Base-by-base conservation (phyloP, 1,140 invertebrate species). In the Gryllus bimaculatus region DNA sequence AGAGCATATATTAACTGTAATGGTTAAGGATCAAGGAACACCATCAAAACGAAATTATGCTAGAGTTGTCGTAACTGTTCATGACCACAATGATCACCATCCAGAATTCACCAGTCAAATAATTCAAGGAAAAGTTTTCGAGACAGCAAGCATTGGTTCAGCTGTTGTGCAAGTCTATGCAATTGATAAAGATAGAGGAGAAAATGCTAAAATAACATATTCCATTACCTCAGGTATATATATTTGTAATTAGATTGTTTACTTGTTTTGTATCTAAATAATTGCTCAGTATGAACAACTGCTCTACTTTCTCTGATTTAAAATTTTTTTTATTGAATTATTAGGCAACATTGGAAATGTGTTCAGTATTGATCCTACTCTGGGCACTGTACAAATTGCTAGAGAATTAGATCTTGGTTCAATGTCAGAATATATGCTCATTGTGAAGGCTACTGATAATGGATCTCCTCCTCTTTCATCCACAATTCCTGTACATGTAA, bases 81-180 rank as follows among this genome's bases (percentile, higher is more conserved):
- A 92, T 82, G 96, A 97, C 86, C 92, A 95, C 81, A 98, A 98
- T 86, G 96, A 98, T 84, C 95, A 97, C 84, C 87, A 91, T 47
- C 96, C 96, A 0, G 91, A 92, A 83, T 96, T 96, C 83, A 91
- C 92, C 76, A 89, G 90, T 48, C 89, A 90, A 82, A 90, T 93
- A 74, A 89, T 94, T 13, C 90, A 93, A 83, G 92, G 91, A 39
- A 93, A 93, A 84, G 90, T 94, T 2, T 93, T 87, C 81, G 93
- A 95, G 85, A 94, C 92, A 6, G 90, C 93, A 8, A 88, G 90
- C 0, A 84, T 94, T 75, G 93, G 93, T 12, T 91, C 92, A 0
- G 89, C 89, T 10, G 90, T 95, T 8, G 89, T 94, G 1, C 90
- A 92, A 83, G 90, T 95, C 0, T 87, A 89, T 74, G 94, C 95